Evolutionary conservation across 2,888 invertebrate species (phyloP).

Genomic region (Exocentrus adspersus): DNA sequence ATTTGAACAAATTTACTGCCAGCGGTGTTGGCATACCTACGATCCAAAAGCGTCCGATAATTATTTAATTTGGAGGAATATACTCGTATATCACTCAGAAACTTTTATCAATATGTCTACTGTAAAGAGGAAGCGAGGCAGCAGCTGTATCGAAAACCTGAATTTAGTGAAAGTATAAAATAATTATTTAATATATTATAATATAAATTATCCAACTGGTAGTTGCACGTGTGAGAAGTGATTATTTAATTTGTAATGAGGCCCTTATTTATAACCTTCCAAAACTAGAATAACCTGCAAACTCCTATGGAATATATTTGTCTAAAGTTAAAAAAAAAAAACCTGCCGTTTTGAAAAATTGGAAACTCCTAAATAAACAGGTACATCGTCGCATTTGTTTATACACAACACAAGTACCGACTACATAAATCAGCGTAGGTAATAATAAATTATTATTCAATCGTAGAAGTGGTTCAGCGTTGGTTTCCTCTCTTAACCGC

Average conservation of each 20-base stretch:
- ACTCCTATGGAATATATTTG: too few relatives aligned
- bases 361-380: too few relatives aligned
- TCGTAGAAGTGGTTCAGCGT: constrained; percentile 4
- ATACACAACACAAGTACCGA: not conserved
- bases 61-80: too few relatives aligned
- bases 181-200: constrained; percentile 38
- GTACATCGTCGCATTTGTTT: too few relatives aligned
- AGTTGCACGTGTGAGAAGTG: constrained; percentile 2
- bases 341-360: too few relatives aligned
- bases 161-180: constrained; percentile 41
- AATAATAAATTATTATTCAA: constrained; percentile 22
- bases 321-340: too few relatives aligned
- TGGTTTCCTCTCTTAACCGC: constrained; percentile 46
- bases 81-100: not conserved
- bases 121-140: constrained; percentile 30
- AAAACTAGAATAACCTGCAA: too few relatives aligned
- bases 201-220: constrained; percentile 35
- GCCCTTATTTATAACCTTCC: not conserved
- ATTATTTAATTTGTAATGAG: constrained; percentile 19
- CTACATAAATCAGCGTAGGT: constrained; percentile 4
- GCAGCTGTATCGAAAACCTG: constrained; percentile 27
- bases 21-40: too few relatives aligned
- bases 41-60: too few relatives aligned
- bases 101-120: not conserved
- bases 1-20: too few relatives aligned